phyloP scores from a whole-genome alignment of 2,797 vertebrate species.

The Streptopelia turtur region DNA sequence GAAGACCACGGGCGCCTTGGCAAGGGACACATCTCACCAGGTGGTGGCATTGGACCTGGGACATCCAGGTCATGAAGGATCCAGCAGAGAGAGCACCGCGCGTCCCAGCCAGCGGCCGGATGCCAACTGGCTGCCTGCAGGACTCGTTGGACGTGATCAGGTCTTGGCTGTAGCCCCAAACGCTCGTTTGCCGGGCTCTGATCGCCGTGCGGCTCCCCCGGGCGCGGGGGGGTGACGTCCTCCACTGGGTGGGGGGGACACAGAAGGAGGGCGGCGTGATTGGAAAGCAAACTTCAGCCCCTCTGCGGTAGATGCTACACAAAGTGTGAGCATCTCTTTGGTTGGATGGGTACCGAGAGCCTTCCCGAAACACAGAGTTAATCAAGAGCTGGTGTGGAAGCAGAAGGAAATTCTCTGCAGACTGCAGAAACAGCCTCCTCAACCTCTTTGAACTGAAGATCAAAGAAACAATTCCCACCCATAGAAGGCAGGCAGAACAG shows the following conservation, averaged over 20 bases:
- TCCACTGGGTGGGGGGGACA: fast-evolving
- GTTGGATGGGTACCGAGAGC: background rate
- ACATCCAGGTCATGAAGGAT: background rate
- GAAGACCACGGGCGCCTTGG: background rate
- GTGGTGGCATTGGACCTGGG: background rate
- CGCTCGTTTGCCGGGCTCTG: background rate
- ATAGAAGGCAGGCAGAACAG: background rate
- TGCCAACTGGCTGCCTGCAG: background rate
- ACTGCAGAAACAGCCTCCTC: constrained; percentile 7
- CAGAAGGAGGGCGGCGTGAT: fast-evolving
- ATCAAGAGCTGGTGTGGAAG: background rate
- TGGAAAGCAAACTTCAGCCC: background rate
- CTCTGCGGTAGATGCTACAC: background rate
- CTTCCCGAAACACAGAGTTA: background rate
- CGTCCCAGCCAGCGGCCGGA: background rate
- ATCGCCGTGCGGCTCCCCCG: fast-evolving
- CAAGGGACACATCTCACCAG: background rate
- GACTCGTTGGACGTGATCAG: fast-evolving
- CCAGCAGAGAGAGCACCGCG: background rate
- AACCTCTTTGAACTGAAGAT: constrained; percentile 62
- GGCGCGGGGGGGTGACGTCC: fast-evolving
- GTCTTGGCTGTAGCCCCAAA: background rate
- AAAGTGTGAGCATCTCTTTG: background rate
- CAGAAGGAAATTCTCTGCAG: constrained; percentile 35
- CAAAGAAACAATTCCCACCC: constrained; percentile 37